These are phyloP conservation scores for Aphaenogaster ashmeadi DNA, from an alignment of 1,140 invertebrate genomes.

Conservation along the genomic window DNA sequence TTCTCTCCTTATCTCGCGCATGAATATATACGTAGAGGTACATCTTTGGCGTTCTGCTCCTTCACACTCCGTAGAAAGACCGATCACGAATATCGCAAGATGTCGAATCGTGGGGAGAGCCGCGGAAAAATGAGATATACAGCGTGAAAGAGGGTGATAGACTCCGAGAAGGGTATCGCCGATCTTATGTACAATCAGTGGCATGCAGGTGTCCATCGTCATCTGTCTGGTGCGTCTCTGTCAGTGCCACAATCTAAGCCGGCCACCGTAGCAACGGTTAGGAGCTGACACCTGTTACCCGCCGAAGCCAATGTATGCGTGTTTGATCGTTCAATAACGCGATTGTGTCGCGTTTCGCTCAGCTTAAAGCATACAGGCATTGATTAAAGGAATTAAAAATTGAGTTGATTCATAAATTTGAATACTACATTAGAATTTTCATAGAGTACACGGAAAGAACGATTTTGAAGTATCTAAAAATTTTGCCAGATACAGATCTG, in stretches of 20 bases:
- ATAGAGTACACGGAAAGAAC: not conserved
- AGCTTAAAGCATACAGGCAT: not conserved
- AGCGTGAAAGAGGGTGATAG: slow-evolving; percentile 12
- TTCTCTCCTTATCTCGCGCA: slow-evolving; percentile 8
- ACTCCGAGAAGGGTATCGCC: slow-evolving; percentile 48
- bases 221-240: slow-evolving; percentile 74
- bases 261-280: slow-evolving; percentile 76
- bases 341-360: not conserved
- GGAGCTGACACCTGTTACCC: slow-evolving; percentile 80
- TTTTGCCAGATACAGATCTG: not conserved
- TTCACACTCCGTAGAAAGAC: slow-evolving; percentile 42
- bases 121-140: slow-evolving; percentile 13
- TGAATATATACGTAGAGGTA: not conserved
- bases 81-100: slow-evolving; percentile 41
- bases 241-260: slow-evolving; percentile 81
- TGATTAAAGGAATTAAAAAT: not conserved
- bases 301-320: slow-evolving; percentile 41
- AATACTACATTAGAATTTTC: not conserved
- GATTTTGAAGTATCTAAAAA: not conserved
- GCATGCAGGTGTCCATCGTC: slow-evolving; percentile 83
- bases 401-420: not conserved
- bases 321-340: not conserved
- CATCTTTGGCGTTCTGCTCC: slow-evolving; percentile 31
- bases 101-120: not conserved
- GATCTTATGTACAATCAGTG: slow-evolving; percentile 81